Percentiles rank a stretch among this genome's conserved stretches.
These are phyloP conservation scores for Callorhinus ursinus DNA, from an alignment of 2,113 vertebrate species.

Conservation along the genomic window DNA sequence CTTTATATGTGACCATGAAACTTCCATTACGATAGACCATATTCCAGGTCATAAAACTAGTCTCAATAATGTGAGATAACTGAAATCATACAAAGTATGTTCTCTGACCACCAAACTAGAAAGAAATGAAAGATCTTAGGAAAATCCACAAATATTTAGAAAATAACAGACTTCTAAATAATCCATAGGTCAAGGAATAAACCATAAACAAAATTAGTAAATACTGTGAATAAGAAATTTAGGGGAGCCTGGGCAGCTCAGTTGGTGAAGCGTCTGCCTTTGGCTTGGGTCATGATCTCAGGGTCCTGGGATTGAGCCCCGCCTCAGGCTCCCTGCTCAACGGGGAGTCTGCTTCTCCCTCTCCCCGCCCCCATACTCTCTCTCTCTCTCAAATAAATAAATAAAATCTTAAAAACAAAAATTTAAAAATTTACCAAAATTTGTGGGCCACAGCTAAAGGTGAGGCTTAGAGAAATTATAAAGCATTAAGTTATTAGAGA, in stretches of 20 bases:
- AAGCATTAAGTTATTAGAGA: background rate
- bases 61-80: background rate
- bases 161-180: background rate
- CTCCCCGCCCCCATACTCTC: background rate
- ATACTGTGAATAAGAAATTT: background rate
- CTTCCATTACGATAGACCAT: background rate
- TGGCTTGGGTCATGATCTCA: background rate
- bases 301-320: background rate
- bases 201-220: background rate
- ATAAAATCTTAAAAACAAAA: background rate
- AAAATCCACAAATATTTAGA: background rate
- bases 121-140: background rate
- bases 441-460: too few relatives aligned
- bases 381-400: background rate
- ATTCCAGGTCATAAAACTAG: background rate
- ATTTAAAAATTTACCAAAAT: background rate
- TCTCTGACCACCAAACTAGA: background rate
- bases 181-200: background rate
- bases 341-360: background rate
- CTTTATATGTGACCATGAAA: background rate
- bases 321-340: background rate
- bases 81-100: background rate
- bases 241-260: background rate
- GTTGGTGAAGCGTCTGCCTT: accelerated
- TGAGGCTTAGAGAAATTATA: too few relatives aligned